phyloP scores from a whole-genome alignment of 1,140 invertebrate genomes.

The Drosophila bipectinata region DNA sequence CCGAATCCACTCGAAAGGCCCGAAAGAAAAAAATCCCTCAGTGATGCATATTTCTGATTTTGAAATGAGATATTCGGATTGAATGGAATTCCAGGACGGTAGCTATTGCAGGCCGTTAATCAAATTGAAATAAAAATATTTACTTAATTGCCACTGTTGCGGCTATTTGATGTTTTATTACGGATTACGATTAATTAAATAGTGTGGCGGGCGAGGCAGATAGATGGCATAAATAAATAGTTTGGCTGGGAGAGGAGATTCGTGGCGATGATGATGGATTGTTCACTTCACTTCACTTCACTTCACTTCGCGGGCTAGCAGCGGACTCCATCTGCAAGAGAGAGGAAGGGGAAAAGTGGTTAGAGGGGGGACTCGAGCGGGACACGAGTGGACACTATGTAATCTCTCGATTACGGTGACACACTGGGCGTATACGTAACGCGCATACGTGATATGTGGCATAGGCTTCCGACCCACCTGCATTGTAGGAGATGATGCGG shows the following conservation, averaged over 20 bases:
- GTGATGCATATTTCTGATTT: neutral
- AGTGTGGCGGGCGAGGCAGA: slow-evolving; percentile 24
- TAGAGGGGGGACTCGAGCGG: neutral
- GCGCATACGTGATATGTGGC: neutral
- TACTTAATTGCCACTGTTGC: neutral
- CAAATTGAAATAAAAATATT: slow-evolving; percentile 3
- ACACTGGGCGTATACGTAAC: slow-evolving; percentile 32
- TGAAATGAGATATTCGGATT: neutral
- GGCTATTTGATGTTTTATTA: slow-evolving; percentile 1
- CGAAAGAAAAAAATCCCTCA: neutral
- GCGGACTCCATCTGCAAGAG: slow-evolving; percentile 62
- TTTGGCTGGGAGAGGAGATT: slow-evolving; percentile 60
- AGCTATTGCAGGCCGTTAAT: too few species aligned
- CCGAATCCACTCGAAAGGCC: slow-evolving; percentile 28
- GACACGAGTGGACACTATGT: neutral
- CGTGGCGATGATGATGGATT: slow-evolving; percentile 24
- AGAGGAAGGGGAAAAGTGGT: neutral
- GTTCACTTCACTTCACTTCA: slow-evolving; percentile 15
- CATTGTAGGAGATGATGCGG: slow-evolving; percentile 70
- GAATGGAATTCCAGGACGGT: neutral
- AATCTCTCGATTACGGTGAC: slow-evolving; percentile 5
- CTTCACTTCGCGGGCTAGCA: slow-evolving; percentile 45
- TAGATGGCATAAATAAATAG: slow-evolving; percentile 55
- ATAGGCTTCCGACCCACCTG: slow-evolving; percentile 45
- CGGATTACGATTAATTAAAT: slow-evolving; percentile 4